These are phyloP conservation scores for Ficedula albicollis DNA, from an alignment of 2,797 vertebrate species.

Conservation along the genomic window DNA sequence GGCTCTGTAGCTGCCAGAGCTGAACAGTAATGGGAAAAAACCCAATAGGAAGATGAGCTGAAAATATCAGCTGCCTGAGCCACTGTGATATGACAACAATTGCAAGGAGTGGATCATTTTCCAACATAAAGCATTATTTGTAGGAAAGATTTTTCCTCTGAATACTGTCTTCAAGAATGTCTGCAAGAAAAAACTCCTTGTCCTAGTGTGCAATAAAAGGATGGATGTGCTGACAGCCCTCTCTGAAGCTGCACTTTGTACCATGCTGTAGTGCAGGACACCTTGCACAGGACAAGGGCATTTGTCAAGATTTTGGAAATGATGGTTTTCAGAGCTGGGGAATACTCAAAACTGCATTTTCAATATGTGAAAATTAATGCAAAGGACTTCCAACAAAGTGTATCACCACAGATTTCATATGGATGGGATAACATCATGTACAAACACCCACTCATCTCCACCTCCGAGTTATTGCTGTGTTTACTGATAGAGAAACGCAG, in stretches of 20 bases:
- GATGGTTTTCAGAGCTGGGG: neutral
- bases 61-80: neutral
- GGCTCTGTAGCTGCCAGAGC: neutral
- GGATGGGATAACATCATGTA: neutral
- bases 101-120: neutral
- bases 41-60: neutral
- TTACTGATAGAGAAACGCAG: neutral
- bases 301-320: neutral
- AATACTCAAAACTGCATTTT: neutral
- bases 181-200: neutral
- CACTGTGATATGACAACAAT: neutral
- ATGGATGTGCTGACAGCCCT: accelerated
- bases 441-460: neutral
- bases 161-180: neutral
- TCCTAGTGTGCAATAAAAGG: neutral
- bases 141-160: neutral
- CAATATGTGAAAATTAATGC: neutral
- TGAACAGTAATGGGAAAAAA: neutral
- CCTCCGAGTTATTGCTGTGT: neutral
- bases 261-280: neutral
- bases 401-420: neutral
- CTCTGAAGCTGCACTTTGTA: neutral
- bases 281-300: neutral
- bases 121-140: neutral
- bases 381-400: neutral